These are phyloP conservation scores for Eriosoma lanigerum DNA, from an alignment of 1,140 invertebrate genomes.

Conservation along the genomic window DNA sequence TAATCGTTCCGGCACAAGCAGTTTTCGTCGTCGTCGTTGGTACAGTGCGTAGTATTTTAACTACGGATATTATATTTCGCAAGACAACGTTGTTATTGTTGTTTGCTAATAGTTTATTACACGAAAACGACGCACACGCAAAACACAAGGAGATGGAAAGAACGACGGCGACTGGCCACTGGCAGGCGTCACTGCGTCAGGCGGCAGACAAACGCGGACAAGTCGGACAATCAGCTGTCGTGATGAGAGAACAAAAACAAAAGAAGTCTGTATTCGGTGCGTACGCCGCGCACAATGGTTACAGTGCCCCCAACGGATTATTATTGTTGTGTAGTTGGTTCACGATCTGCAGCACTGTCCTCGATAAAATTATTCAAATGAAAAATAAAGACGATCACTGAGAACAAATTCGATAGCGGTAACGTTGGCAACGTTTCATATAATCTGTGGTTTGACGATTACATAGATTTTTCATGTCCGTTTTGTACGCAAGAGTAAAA, in stretches of 20 bases:
- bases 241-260: slow-evolving; percentile 30
- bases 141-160: background rate
- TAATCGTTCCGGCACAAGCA: background rate
- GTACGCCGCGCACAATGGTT: background rate
- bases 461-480: no score
- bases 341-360: background rate
- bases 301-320: background rate
- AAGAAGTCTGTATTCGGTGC: background rate
- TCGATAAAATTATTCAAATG: no score
- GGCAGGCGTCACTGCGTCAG: no score
- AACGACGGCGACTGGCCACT: background rate
- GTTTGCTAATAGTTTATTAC: background rate
- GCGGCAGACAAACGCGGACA: no score
- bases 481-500: no score
- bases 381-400: no score
- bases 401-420: no score
- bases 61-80: background rate
- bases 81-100: background rate
- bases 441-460: no score
- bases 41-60: background rate
- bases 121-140: background rate
- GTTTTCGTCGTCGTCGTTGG: background rate
- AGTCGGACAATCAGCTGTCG: no score
- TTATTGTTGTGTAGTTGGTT: no score
- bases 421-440: no score